A percentile compares a stretch with the other conserved stretches of the same genome.
Evolutionary conservation across 1,140 invertebrate genomes (phyloP).

Genomic region (Matsumurasca onukii): DNA sequence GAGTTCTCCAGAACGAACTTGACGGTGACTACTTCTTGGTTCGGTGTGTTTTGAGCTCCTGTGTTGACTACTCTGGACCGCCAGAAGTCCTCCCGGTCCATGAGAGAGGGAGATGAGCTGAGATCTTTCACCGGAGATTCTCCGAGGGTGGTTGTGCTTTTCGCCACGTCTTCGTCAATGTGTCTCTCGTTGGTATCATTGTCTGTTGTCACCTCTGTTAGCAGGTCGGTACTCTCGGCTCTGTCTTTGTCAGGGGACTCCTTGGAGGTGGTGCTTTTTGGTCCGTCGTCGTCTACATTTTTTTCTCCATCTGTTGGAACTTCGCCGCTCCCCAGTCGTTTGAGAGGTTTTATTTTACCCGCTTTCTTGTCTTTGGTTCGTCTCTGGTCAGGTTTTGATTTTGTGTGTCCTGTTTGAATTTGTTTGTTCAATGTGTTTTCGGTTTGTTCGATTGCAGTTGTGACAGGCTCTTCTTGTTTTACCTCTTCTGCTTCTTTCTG

Average conservation of each 20-base stretch:
- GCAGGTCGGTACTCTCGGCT: slow-evolving; percentile 17
- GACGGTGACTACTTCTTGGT: slow-evolving; percentile 35
- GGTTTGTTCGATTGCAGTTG: neutral
- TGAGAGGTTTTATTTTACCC: neutral
- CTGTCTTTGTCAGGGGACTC: slow-evolving; percentile 12
- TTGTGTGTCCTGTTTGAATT: no score
- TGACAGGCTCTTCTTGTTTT: neutral
- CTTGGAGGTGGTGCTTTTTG: slow-evolving; percentile 1
- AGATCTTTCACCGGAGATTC: slow-evolving; percentile 15
- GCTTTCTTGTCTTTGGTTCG: neutral
- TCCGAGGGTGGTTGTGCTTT: neutral
- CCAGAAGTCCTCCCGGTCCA: neutral
- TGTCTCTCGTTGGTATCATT: neutral
- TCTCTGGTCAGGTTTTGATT: neutral
- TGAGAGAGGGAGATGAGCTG: neutral
- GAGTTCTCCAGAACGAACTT: slow-evolving; percentile 32
- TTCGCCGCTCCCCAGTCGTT: neutral
- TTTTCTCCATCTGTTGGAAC: slow-evolving; percentile 8
- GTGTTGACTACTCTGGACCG: slow-evolving; percentile 19
- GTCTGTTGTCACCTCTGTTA: no score
- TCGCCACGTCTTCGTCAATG: slow-evolving; percentile 13
- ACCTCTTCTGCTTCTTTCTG: neutral
- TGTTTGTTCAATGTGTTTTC: no score
- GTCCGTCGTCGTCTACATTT: slow-evolving; percentile 14
- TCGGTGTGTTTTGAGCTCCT: slow-evolving; percentile 28